Percentiles rank a stretch among this genome's conserved stretches.
Evolutionary conservation across 2,888 invertebrate species (phyloP).

Genomic region (Acanthosepion lycidas): DNA sequence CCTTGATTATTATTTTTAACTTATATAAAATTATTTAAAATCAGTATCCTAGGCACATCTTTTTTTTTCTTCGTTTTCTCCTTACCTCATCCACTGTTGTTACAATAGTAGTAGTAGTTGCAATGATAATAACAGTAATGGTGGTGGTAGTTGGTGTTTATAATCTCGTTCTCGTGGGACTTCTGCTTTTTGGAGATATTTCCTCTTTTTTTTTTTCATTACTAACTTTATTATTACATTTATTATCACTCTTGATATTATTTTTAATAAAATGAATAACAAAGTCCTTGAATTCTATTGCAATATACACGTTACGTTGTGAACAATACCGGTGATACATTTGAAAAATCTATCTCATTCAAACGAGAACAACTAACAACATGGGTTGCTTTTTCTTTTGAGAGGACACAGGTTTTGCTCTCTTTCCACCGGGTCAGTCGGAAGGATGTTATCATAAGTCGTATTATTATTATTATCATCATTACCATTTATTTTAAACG

Average conservation of each 20-base stretch:
- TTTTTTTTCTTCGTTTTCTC: neutral
- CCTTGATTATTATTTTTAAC: neutral
- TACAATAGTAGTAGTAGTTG: neutral
- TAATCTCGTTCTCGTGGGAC: conserved; percentile 8
- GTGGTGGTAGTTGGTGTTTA: neutral
- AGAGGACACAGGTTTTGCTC: neutral
- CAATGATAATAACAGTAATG: neutral
- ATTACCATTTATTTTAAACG: neutral
- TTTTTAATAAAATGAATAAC: neutral
- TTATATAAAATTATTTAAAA: neutral
- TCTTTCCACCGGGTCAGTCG: neutral
- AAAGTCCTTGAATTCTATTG: neutral
- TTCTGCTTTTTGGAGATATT: neutral
- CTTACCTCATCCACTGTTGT: conserved; percentile 33
- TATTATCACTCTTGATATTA: neutral
- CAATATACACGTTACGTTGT: neutral
- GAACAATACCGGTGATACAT: too few species aligned
- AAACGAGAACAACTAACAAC: neutral
- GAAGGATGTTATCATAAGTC: neutral
- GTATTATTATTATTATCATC: neutral
- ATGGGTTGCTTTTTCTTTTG: neutral
- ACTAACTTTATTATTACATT: neutral
- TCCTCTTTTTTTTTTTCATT: neutral
- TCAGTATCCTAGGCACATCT: neutral
- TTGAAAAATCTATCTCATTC: neutral